Conservation (phyloP, 1,140 invertebrate species). For the Rhopalosiphum padi region DNA sequence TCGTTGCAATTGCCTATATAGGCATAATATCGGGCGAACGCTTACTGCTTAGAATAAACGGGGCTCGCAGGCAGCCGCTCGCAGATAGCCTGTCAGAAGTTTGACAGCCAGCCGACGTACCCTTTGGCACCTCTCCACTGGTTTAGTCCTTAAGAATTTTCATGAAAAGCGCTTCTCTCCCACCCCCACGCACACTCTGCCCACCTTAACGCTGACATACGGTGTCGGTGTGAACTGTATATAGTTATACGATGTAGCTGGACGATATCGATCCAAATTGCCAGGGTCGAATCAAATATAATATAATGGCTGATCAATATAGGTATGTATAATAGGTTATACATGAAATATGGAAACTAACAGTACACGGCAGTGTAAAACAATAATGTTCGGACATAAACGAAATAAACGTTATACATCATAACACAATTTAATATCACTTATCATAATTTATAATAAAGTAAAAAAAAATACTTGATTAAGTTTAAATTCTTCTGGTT, state of each 20-base stretch:
- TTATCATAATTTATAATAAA: neutral
- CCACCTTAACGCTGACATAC: neutral
- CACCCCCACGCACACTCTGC: neutral
- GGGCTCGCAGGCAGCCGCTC: neutral
- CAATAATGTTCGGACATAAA: neutral
- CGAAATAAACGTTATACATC: neutral
- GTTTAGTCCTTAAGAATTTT: conserved; percentile 43
- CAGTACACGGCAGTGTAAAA: neutral
- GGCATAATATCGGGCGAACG: conserved; percentile 8
- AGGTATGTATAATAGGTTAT: neutral
- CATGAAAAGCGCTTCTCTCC: conserved; percentile 21
- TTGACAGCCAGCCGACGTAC: conserved; percentile 40
- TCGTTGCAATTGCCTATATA: neutral
- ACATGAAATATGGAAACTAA: neutral
- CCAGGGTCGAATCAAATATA: conserved; percentile 9
- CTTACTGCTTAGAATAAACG: conserved; percentile 45
- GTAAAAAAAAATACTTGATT: neutral
- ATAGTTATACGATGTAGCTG: neutral
- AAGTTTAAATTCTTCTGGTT: too few species aligned
- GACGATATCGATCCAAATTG: conserved; percentile 49
- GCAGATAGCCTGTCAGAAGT: conserved; percentile 45
- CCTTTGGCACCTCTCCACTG: conserved; percentile 48
- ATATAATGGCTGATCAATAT: conserved; percentile 16
- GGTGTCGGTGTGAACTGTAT: neutral
- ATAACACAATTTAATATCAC: neutral